phyloP scores from a whole-genome alignment of 2,888 invertebrate species.

The Agrypnus murinus region DNA sequence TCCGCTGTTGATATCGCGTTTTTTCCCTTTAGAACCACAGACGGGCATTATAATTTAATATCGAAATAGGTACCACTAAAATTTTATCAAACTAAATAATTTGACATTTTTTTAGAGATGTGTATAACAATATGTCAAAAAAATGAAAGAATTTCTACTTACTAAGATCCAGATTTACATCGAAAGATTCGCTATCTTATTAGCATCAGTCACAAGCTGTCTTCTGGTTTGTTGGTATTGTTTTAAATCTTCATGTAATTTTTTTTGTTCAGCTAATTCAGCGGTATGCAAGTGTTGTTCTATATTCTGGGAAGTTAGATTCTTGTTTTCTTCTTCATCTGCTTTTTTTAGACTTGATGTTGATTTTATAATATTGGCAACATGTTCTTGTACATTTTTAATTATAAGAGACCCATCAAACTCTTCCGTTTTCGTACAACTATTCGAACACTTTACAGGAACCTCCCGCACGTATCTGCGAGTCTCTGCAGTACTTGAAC shows the following conservation, averaged over 20 bases:
- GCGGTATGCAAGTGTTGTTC: constrained; percentile 21
- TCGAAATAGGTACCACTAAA: neutral
- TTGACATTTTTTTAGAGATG: constrained; percentile 41
- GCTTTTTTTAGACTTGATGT: no score
- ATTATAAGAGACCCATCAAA: no score
- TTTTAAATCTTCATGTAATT: constrained; percentile 34
- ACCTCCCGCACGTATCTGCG: no score
- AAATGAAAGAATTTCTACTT: constrained; percentile 13
- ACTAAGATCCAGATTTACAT: constrained; percentile 13
- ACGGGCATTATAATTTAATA: constrained; percentile 18
- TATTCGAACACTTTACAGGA: no score
- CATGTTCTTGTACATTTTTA: no score
- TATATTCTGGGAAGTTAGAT: neutral
- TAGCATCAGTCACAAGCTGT: constrained; percentile 36
- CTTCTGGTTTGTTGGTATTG: constrained; percentile 47
- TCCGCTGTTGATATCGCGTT: constrained; percentile 26
- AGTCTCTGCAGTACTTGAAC: no score
- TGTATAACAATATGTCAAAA: constrained; percentile 34
- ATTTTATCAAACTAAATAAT: constrained; percentile 18
- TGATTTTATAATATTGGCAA: no score
- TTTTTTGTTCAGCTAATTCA: constrained; percentile 33
- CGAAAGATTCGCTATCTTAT: constrained; percentile 4
- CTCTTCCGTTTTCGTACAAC: no score
- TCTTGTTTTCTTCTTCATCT: no score
- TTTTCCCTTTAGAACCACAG: constrained; percentile 29